These are phyloP conservation scores for Coracopsis vasa DNA, from an alignment of 2,113 vertebrate species.

Conservation along the genomic window DNA sequence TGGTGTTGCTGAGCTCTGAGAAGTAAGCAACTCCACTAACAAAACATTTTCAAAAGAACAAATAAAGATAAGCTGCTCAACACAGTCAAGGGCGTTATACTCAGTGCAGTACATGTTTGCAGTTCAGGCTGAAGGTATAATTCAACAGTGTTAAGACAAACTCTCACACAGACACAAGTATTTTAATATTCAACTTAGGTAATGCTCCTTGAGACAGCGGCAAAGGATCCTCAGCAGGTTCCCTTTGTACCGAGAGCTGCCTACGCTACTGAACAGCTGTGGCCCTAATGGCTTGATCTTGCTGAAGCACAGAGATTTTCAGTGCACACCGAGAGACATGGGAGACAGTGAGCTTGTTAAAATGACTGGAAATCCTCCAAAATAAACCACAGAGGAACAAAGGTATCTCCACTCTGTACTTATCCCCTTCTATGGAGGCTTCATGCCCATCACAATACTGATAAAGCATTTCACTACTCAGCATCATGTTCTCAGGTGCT, in stretches of 20 bases:
- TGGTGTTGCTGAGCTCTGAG: neutral
- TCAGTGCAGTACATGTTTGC: neutral
- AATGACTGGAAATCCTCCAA: neutral
- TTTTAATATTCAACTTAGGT: neutral
- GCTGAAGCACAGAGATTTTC: neutral
- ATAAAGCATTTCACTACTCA: neutral
- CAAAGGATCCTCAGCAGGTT: neutral
- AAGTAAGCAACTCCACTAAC: neutral
- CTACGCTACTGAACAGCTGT: neutral
- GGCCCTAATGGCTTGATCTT: neutral
- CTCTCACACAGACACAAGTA: neutral
- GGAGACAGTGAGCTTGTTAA: neutral
- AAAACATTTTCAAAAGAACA: neutral
- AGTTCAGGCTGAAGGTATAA: neutral
- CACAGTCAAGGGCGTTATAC: neutral
- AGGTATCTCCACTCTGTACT: neutral
- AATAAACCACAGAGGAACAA: neutral
- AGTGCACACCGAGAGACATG: neutral
- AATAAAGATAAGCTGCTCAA: neutral
- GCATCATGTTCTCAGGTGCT: neutral
- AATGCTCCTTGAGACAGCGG: neutral
- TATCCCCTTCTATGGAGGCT: neutral
- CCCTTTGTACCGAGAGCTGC: neutral
- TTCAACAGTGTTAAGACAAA: neutral
- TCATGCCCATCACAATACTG: neutral